Evolutionary conservation across 2,797 vertebrate species (phyloP), one percentile per base, ranked within the genome.

Genomic region (Platalea minor): DNA sequence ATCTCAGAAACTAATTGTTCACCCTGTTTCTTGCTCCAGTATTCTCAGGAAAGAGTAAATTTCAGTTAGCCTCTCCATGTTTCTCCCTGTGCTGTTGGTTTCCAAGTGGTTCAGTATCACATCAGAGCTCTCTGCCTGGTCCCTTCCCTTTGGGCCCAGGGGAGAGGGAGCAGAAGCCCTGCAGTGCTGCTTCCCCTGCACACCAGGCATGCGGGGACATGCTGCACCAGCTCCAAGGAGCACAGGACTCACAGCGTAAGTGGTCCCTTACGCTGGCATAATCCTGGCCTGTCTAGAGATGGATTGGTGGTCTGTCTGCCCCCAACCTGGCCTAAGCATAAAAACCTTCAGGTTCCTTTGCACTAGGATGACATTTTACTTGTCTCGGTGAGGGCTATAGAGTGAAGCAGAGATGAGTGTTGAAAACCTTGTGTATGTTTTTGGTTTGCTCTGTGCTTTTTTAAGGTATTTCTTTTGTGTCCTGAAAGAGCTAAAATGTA

Each of bases 401-500:
- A 85, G 33, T 0, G 1, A 84, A 69, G n/a, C 19, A 51, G 46
- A 39, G 18, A 24, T 0, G 0, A 46, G 20, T 45, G 9, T 61
- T 80, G 35, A 61, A 70, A 72, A 24, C 10, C 10, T 57, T 7
- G 5, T 17, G 13, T 31, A 1, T 31, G 15, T 33, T 89, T 68
- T 83, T 6, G 29, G n/a, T 6, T 57, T 18, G 19, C 37, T 74
- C 26, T 54, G 16, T 31, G 24, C 7, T 15, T 41, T 45, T 60
- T 57, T 9, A 68, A 78, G 43, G 14, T 57, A 9, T 25, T 43
- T 35, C 6, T 81, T 67, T 13, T 25, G 15, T 61, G 39, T 78
- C 21, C 11, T 33, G 35, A n/a, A 65, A 61, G 45, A 65, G n/a
- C 26, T 53, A 60, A 37, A 81, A n/a, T 6, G 7, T 46, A 2